These are phyloP conservation scores for Gallirallus australis DNA, from an alignment of 2,797 vertebrate genomes.

Conservation along the genomic window DNA sequence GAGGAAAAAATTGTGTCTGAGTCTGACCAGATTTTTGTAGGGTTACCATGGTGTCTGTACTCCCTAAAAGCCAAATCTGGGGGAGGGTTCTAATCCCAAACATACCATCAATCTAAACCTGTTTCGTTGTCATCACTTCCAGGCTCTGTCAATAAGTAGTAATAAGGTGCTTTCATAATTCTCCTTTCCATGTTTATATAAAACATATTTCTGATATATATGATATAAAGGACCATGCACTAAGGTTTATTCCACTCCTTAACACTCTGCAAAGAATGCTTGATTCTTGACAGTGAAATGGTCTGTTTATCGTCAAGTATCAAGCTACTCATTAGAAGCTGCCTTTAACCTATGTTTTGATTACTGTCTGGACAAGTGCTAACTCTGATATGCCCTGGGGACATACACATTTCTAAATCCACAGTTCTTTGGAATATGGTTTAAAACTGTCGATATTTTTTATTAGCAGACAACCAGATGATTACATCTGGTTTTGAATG, in stretches of 20 bases:
- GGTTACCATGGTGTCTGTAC: background rate
- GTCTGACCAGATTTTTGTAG: background rate
- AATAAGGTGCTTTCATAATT: conserved; percentile 28
- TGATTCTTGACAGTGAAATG: background rate
- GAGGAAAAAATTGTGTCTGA: background rate
- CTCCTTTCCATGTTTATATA: background rate
- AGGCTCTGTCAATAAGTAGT: conserved; percentile 40
- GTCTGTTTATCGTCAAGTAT: background rate
- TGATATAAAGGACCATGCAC: background rate
- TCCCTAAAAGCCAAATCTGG: background rate
- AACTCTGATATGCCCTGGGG: background rate
- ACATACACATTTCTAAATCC: background rate
- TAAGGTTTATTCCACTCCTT: background rate
- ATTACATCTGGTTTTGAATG: background rate
- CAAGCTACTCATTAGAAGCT: background rate
- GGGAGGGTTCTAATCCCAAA: background rate
- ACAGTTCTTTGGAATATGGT: background rate
- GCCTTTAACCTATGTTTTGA: background rate
- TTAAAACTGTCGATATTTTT: background rate
- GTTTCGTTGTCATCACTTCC: conserved; percentile 10
- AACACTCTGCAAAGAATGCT: background rate
- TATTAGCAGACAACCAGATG: background rate
- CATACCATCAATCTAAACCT: background rate
- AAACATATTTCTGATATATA: background rate
- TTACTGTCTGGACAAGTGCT: background rate